Evolutionary conservation across 2,888 invertebrate genomes (phyloP), one percentile per base, ranked within the genome.

Genomic region (Acleris sparsana): DNA sequence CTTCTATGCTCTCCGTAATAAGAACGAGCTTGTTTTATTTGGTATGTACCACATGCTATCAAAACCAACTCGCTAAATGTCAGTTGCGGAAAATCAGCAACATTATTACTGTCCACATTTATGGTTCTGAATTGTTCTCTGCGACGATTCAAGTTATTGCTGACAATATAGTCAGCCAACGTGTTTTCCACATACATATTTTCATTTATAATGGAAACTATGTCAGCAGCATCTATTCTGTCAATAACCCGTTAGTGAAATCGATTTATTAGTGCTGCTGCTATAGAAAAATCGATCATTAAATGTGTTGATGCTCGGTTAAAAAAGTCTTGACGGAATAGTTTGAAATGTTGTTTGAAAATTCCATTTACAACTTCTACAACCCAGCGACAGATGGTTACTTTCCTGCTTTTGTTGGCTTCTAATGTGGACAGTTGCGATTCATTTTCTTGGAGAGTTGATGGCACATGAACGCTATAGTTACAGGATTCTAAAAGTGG

Each of bases 1-100:
- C 63, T 51, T 22, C 57, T 67, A 62, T 67, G 69, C 56, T 69
- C 55, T 33, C 62, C 67, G 55, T 67, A 69, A 33, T 67, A 69
- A 9, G 69, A 69, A 3, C 60, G 53, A 16, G 69, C 67, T 55
- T 64, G 67, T 39, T 69, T 69, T 53, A 69, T 29, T 53, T 69
- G 67, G 39, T 64, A 70, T 17, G 62, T 65, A 13, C 67, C 60
- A 59, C 67, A 67, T 18, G 69, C 63, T 51, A 70, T 62, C 44
- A 65, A 65, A 17, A 67, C 64, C 18, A 69, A 43, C n/a, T 63
- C 69, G 18, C 53, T 63, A 16, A 53, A 57, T 33, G 44, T 57
- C 22, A 67, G 33, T n/a, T 29, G 53, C n/a, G 69, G 69, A 48
- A 67, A 69, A 43, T 61, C 48, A 13, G 49, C 61, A 17, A 69